These are phyloP conservation scores for Rhopalosiphum maidis DNA, from an alignment of 1,140 invertebrate species.

Conservation along the genomic window DNA sequence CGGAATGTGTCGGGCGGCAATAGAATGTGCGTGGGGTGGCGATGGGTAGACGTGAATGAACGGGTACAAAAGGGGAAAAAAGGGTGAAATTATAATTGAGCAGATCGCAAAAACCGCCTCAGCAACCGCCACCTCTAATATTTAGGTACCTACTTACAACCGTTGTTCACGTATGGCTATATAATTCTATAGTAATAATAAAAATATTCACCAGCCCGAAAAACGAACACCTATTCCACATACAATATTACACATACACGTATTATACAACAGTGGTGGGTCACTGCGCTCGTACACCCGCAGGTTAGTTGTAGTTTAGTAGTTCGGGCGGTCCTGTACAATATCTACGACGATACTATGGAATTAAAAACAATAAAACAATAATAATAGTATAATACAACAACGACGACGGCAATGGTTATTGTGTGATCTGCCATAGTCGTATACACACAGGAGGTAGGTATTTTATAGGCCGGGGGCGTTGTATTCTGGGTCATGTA, in stretches of 20 bases:
- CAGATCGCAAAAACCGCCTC: neutral
- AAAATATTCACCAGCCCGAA: neutral
- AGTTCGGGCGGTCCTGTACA: too few relatives aligned
- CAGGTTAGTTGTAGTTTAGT: neutral
- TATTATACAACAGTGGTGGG: too few relatives aligned
- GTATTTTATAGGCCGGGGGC: neutral
- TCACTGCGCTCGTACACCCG: neutral
- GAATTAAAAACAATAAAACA: too few relatives aligned
- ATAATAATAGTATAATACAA: neutral
- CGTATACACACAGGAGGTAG: too few relatives aligned
- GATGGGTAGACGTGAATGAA: neutral
- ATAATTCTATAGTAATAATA: too few relatives aligned
- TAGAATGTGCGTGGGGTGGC: too few relatives aligned
- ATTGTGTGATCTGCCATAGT: neutral
- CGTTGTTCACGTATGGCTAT: neutral
- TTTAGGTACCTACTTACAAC: neutral
- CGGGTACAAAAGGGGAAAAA: slow-evolving; percentile 7
- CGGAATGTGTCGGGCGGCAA: neutral
- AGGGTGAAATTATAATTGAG: slow-evolving; percentile 40
- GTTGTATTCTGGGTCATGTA: neutral
- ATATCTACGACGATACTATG: too few relatives aligned
- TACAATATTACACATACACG: neutral
- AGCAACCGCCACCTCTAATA: too few relatives aligned
- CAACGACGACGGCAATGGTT: neutral
- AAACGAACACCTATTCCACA: neutral